Percentiles rank a stretch among this genome's conserved stretches.
These are phyloP conservation scores for Sebastes miniatus DNA, from an alignment of 2,797 vertebrate species.

Conservation along the genomic window DNA sequence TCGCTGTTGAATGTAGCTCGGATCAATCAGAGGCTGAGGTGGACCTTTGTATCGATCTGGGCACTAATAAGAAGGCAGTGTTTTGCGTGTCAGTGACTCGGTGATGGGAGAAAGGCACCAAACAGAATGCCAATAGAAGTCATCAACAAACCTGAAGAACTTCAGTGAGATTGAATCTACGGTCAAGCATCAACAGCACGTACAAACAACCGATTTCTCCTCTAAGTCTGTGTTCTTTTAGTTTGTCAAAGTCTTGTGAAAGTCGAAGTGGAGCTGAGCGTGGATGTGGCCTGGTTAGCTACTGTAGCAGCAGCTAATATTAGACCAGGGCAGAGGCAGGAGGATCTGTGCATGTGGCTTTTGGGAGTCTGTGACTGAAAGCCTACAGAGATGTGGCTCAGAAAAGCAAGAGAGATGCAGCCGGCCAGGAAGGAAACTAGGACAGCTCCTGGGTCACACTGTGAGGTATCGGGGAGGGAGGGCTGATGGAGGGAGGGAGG, in stretches of 20 bases:
- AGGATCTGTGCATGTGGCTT: conserved; percentile 52
- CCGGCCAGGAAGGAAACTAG: conserved; percentile 63
- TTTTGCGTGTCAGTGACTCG: not conserved
- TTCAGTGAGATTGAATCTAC: not conserved
- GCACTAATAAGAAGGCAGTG: not conserved
- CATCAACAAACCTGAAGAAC: not conserved
- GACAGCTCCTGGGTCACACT: conserved; percentile 66
- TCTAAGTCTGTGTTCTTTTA: not conserved
- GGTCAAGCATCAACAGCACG: not conserved
- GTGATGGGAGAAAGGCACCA: not conserved
- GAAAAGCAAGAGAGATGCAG: conserved; percentile 59
- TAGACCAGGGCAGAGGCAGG: conserved; percentile 65
- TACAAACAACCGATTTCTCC: not conserved
- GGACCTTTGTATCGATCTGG: conserved; percentile 9
- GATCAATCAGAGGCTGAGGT: conserved; percentile 24
- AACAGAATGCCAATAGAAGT: not conserved
- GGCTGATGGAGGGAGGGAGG: not conserved
- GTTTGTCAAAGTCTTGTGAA: conserved; percentile 76
- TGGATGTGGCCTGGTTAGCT: conserved; percentile 75
- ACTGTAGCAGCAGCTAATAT: conserved; percentile 72
- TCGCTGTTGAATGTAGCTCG: not conserved
- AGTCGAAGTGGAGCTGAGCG: conserved; percentile 61
- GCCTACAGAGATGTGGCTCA: conserved; percentile 77
- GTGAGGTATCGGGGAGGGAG: not conserved
- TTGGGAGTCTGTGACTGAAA: conserved; percentile 53